Percentiles rank a stretch among this genome's conserved stretches.
These are phyloP conservation scores for Pristiophorus japonicus DNA, from an alignment of 2,113 vertebrate genomes.

Conservation along the genomic window DNA sequence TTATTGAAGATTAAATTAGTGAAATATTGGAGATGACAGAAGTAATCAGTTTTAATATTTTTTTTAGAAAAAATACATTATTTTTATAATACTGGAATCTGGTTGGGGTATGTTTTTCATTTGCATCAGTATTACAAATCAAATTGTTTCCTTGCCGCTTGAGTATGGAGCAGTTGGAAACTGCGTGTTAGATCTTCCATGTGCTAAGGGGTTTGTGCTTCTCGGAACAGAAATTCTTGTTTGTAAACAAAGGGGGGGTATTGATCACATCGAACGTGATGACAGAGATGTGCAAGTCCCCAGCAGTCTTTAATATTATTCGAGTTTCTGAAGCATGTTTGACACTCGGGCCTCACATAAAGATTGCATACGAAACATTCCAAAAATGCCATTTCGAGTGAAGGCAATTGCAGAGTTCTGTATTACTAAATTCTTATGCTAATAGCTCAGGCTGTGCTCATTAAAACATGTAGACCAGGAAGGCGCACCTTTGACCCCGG, in stretches of 20 bases:
- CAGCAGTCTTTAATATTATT: not conserved
- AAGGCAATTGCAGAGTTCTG: not conserved
- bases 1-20: not conserved
- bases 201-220: not conserved
- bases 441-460: not conserved
- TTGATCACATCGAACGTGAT: not conserved
- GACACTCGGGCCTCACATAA: not conserved
- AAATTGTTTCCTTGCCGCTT: not conserved
- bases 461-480: not conserved
- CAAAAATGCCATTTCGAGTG: not conserved
- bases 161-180: not conserved
- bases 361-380: not conserved
- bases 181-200: not conserved
- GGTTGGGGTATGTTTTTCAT: not conserved
- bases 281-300: not conserved
- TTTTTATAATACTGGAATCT: not conserved
- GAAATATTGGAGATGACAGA: slow-evolving; percentile 25
- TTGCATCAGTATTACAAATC: not conserved
- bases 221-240: not conserved
- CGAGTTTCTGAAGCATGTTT: not conserved
- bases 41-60: not conserved
- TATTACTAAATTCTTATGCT: not conserved
- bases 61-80: not conserved
- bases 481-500: not conserved
- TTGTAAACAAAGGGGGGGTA: not conserved